phyloP scores from a whole-genome alignment of 1,140 invertebrate genomes.

The Brachionus plicatilis region DNA sequence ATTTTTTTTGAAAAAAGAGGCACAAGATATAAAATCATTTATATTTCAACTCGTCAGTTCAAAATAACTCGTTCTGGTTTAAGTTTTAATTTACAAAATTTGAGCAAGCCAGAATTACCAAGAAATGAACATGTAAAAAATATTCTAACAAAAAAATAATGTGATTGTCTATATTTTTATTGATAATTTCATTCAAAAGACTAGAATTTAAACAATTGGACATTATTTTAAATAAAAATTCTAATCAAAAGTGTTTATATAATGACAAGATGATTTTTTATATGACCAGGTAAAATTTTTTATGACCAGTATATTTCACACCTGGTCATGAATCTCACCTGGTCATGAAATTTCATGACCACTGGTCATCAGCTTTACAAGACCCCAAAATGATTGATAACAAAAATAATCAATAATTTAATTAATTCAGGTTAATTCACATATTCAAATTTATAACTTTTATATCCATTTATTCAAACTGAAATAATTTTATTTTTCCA shows the following conservation, averaged over 20 bases:
- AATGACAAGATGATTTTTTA: not conserved
- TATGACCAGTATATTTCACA: no score
- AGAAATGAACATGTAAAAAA: constrained; percentile 12
- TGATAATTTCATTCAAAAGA: not conserved
- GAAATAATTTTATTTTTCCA: no score
- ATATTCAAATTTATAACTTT: no score
- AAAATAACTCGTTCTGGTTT: not conserved
- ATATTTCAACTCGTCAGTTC: not conserved
- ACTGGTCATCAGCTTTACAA: no score
- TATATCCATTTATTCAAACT: no score
- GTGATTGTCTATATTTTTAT: not conserved
- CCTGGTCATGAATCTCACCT: no score
- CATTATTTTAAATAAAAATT: not conserved
- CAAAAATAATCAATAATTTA: no score
- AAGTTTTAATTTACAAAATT: constrained; percentile 8
- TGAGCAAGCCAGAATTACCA: not conserved
- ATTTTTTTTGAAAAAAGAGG: not conserved
- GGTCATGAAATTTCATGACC: no score
- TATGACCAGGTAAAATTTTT: not conserved
- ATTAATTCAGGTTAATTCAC: no score
- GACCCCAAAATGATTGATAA: no score
- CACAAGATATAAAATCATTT: constrained; percentile 12
- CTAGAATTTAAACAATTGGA: constrained; percentile 5
- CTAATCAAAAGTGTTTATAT: not conserved
- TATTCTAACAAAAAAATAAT: not conserved